A percentile compares a stretch with the other conserved stretches of the same genome.
Conservation (phyloP, 2,797 vertebrate species). For the Aselliscus stoliczkanus region DNA sequence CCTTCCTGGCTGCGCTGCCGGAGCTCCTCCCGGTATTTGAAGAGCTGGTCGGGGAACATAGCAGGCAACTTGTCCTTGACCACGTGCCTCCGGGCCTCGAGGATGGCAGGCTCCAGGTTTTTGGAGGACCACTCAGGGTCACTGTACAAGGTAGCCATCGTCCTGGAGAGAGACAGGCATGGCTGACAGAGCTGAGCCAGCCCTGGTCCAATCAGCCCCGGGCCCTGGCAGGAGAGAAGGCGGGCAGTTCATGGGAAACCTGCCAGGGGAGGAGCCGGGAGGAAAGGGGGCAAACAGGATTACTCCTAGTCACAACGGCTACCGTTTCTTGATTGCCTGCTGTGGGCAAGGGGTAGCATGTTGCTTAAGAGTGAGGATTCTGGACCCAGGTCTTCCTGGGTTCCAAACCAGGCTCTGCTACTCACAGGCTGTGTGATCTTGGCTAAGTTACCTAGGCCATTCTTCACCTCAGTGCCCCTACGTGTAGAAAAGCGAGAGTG, state of each 20-base stretch:
- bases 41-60: slow-evolving; percentile 81
- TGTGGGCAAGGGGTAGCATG: background rate
- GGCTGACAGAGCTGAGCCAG: background rate
- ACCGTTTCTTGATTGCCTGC: background rate
- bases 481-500: background rate
- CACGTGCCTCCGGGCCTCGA: slow-evolving; percentile 79
- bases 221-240: background rate
- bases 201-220: background rate
- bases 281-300: background rate
- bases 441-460: background rate
- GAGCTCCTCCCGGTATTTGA: slow-evolving; percentile 82
- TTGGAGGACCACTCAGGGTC: slow-evolving; percentile 87
- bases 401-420: background rate
- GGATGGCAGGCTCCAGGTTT: slow-evolving; percentile 77
- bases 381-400: background rate
- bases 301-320: background rate
- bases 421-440: background rate
- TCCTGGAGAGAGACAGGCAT: slow-evolving; percentile 77
- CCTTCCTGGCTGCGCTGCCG: slow-evolving; percentile 80
- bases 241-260: background rate
- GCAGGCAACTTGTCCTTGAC: slow-evolving; percentile 80
- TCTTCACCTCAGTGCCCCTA: background rate
- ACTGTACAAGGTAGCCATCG: slow-evolving; percentile 84
- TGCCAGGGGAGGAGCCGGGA: background rate
- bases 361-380: background rate